phyloP scores from a whole-genome alignment of 2,113 vertebrate genomes.

The Aspiorhynchus laticeps region DNA sequence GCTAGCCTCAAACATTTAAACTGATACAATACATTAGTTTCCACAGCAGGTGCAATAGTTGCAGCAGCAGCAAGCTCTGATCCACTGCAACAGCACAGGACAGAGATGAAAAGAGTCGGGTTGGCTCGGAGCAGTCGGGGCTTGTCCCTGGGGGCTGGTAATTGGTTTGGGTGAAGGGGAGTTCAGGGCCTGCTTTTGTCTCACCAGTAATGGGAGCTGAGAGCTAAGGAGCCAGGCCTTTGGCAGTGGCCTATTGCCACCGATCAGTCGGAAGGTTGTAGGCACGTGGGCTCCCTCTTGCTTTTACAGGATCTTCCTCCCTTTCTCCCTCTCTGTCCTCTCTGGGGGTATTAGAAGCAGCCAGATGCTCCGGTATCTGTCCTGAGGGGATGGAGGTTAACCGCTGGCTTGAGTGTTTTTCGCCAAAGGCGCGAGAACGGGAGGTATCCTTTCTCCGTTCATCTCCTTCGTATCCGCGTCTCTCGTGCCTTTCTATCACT shows the following conservation, averaged over 20 bases:
- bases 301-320: conserved; percentile 23
- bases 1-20: conserved; percentile 1
- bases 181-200: conserved; percentile 54
- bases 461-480: conserved; percentile 50
- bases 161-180: conserved; percentile 51
- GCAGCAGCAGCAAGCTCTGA: conserved; percentile 26
- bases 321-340: neutral
- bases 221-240: conserved; percentile 49
- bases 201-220: conserved; percentile 55
- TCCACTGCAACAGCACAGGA: conserved; percentile 32
- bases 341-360: conserved; percentile 33
- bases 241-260: conserved; percentile 45
- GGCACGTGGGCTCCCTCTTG: conserved; percentile 40
- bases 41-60: conserved; percentile 37
- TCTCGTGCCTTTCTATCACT: conserved; percentile 53
- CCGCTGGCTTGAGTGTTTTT: conserved; percentile 28
- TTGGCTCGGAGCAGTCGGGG: conserved; percentile 38
- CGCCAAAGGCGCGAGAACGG: conserved; percentile 28
- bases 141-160: conserved; percentile 50
- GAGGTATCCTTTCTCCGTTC: conserved; percentile 42
- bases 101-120: conserved; percentile 52
- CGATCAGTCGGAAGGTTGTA: conserved; percentile 43
- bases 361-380: conserved; percentile 51
- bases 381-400: conserved; percentile 46
- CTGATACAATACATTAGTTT: conserved; percentile 37